Conservation (phyloP, 2,888 invertebrate species). For the Xanthostigma xanthostigma region DNA sequence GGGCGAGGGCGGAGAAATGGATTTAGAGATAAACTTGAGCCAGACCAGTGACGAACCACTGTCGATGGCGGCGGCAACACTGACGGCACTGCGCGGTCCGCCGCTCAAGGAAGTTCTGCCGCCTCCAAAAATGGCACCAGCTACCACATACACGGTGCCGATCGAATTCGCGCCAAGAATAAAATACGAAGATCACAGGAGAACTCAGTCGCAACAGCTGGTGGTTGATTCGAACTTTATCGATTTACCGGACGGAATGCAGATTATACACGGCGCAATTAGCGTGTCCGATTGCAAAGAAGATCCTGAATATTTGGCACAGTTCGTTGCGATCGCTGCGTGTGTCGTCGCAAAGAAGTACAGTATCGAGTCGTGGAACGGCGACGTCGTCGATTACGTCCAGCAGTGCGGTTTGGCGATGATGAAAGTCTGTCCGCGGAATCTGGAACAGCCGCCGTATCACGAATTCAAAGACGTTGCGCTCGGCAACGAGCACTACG, state of each 20-base stretch:
- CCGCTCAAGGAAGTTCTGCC: too few species aligned
- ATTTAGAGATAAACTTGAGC: too few species aligned
- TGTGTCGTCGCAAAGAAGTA: constrained; percentile 45
- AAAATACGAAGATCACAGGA: neutral
- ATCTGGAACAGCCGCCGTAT: constrained; percentile 30
- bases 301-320: constrained; percentile 27
- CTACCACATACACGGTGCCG: too few species aligned
- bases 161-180: too few species aligned
- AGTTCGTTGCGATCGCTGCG: constrained; percentile 43
- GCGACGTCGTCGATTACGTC: constrained; percentile 41
- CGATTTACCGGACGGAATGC: constrained; percentile 39
- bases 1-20: neutral
- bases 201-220: constrained; percentile 30
- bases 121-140: too few species aligned
- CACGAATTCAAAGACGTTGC: constrained; percentile 44
- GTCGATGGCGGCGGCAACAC: too few species aligned
- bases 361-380: constrained; percentile 40
- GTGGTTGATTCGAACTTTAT: constrained; percentile 40
- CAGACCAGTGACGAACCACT: too few species aligned
- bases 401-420: constrained; percentile 33
- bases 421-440: constrained; percentile 25
- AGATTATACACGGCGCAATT: constrained; percentile 37
- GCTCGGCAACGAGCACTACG: constrained; percentile 39
- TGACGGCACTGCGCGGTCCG: too few species aligned
- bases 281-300: constrained; percentile 24